Evolutionary conservation across 2,797 vertebrate species (phyloP).

Genomic region (Linurgus olivaceus): DNA sequence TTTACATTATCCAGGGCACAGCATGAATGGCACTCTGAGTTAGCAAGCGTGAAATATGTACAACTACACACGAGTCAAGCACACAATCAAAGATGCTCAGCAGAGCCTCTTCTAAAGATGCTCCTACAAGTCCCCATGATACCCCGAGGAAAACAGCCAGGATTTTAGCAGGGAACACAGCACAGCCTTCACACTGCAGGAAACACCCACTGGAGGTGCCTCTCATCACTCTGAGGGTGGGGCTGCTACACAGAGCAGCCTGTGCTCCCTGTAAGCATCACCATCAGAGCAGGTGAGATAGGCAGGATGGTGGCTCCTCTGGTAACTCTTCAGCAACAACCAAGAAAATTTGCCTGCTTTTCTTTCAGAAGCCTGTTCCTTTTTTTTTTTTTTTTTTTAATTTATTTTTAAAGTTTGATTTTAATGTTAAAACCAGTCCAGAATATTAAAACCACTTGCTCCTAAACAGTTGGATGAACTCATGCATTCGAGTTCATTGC

Average conservation of each 20-base stretch:
- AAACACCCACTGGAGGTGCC: not conserved
- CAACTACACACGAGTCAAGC: not conserved
- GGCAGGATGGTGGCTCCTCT: not conserved
- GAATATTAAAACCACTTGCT: not conserved
- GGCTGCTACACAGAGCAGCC: not conserved
- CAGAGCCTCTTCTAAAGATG: not conserved
- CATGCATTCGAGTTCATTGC: not conserved
- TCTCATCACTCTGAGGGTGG: not conserved
- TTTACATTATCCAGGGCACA: slow-evolving; percentile 16
- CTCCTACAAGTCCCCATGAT: not conserved
- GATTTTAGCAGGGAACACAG: not conserved
- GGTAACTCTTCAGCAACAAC: not conserved
- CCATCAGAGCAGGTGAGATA: not conserved
- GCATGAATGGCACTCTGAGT: not conserved
- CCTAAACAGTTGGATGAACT: not conserved
- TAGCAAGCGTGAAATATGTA: not conserved
- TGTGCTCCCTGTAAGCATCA: not conserved
- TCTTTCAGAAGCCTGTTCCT: not conserved
- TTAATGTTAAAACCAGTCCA: not conserved
- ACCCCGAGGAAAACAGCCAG: not conserved
- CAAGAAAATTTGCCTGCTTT: not conserved
- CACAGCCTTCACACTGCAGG: not conserved
- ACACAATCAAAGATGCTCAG: not conserved
- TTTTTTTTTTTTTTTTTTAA: not conserved
- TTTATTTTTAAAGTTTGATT: not conserved